phyloP scores from a whole-genome alignment of 2,888 invertebrate genomes.

The Ectemnius continuus region DNA sequence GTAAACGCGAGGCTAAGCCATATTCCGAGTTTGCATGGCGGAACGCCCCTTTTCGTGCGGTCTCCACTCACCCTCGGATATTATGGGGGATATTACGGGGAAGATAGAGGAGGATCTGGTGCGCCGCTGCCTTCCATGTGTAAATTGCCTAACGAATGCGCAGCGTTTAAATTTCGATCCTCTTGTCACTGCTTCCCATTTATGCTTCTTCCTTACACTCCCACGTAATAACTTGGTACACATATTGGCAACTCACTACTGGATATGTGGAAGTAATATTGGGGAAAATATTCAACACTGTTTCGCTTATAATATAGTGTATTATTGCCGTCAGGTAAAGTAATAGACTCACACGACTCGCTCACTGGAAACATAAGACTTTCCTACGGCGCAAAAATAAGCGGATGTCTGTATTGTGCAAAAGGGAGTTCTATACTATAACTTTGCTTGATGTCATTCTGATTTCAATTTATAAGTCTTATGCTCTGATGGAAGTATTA shows the following conservation, averaged over 20 bases:
- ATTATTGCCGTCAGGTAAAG: constrained; percentile 7
- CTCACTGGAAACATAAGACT: too few species aligned
- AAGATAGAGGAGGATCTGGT: constrained; percentile 48
- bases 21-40: constrained; percentile 77
- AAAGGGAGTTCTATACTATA: constrained; percentile 4
- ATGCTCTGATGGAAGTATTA: constrained; percentile 33
- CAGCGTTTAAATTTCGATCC: constrained; percentile 34
- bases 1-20: constrained; percentile 55
- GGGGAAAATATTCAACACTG: neutral
- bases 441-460: constrained; percentile 22
- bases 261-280: neutral
- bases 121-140: constrained; percentile 51
- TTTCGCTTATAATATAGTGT: constrained; percentile 1
- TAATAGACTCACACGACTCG: neutral
- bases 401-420: too few species aligned
- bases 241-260: neutral
- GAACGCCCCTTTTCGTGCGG: constrained; percentile 73
- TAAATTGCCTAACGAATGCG: constrained; percentile 62
- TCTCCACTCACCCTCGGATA: constrained; percentile 57
- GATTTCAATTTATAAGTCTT: constrained; percentile 23
- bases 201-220: too few species aligned
- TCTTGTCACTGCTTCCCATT: neutral
- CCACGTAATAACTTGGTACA: too few species aligned
- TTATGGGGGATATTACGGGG: constrained; percentile 58
- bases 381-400: too few species aligned